Percentiles rank a stretch among this genome's conserved stretches.
Evolutionary conservation across 2,797 vertebrate species (phyloP).

Genomic region (Peromyscus attwateri): DNA sequence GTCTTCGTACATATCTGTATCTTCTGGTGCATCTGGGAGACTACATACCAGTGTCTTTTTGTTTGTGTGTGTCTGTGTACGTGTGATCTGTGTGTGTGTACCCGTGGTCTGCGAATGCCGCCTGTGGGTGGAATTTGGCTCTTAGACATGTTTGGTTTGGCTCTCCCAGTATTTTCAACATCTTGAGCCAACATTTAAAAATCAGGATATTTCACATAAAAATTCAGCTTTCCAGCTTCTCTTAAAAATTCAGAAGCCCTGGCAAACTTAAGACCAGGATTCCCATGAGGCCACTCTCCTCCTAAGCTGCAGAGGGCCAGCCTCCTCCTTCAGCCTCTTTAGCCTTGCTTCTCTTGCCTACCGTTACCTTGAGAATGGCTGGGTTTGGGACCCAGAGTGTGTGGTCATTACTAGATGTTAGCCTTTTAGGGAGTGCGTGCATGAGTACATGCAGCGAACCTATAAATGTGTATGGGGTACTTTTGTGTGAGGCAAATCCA

Average conservation of each 20-base stretch:
- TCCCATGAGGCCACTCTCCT: slow-evolving; percentile 75
- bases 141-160: slow-evolving; percentile 80
- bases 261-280: slow-evolving; percentile 49
- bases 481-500: not conserved
- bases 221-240: slow-evolving; percentile 83
- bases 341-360: not conserved
- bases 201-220: slow-evolving; percentile 86
- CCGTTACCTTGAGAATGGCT: not conserved
- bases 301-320: not conserved
- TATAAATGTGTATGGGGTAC: not conserved
- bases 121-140: slow-evolving; percentile 83
- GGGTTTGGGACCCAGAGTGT: not conserved
- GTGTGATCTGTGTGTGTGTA: slow-evolving; percentile 50
- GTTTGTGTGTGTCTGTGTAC: not conserved
- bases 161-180: slow-evolving; percentile 81
- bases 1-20: not conserved
- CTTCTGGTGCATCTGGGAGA: not conserved
- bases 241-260: slow-evolving; percentile 85
- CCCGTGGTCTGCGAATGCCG: slow-evolving; percentile 72
- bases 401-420: not conserved
- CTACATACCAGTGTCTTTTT: not conserved
- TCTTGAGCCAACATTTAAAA: slow-evolving; percentile 84
- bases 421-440: not conserved
- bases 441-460: not conserved
- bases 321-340: not conserved